These are phyloP conservation scores for Glaucopsyche alexis DNA, from an alignment of 2,888 invertebrate genomes.

Conservation along the genomic window DNA sequence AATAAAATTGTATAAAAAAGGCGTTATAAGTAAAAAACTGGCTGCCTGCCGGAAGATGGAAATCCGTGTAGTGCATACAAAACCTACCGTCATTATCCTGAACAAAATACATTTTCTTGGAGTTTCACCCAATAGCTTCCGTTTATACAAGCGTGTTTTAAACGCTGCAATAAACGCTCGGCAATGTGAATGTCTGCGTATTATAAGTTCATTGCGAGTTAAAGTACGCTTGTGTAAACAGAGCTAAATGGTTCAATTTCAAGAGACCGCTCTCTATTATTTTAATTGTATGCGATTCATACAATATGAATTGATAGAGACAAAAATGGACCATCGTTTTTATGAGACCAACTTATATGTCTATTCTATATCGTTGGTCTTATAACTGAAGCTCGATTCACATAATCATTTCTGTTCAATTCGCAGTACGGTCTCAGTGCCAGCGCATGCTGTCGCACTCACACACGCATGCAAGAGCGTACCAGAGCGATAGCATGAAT, in stretches of 20 bases:
- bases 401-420: background rate
- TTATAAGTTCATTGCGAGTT: background rate
- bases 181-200: background rate
- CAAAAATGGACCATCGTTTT: background rate
- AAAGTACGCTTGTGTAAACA: background rate
- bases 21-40: too few relatives aligned
- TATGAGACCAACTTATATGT: background rate
- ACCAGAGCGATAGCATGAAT: background rate
- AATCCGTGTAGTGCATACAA: too few relatives aligned
- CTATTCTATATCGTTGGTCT: background rate
- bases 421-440: background rate
- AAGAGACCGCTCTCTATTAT: background rate
- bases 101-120: too few relatives aligned
- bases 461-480: too few relatives aligned
- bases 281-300: background rate
- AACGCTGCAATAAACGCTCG: background rate
- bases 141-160: background rate
- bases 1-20: too few relatives aligned
- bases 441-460: background rate
- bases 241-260: conserved; percentile 10
- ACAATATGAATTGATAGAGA: background rate
- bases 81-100: too few relatives aligned
- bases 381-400: background rate
- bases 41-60: too few relatives aligned
- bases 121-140: background rate